Evolutionary conservation across 1,140 invertebrate species (phyloP), one percentile per base, ranked within the genome.

Genomic region (Euwallacea fornicatus): DNA sequence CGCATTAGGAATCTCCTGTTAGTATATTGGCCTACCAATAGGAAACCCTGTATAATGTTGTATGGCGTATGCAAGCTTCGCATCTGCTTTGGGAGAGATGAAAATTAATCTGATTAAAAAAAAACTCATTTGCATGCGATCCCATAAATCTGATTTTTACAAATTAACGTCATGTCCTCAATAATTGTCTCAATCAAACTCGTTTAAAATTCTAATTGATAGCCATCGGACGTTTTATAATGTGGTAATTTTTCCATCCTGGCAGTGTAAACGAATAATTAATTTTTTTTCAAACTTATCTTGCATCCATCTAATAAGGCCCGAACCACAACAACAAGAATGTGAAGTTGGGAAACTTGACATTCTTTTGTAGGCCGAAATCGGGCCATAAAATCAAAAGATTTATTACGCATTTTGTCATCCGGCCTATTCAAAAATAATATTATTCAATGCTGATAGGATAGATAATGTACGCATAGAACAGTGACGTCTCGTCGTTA

Each of bases 361-460:
- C 65, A 67, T 67, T 72, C 70, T 72, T 72, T 72, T 72, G 70
- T 72, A 44, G 64, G 50, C 55, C 64, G 54, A 65, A 65, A 58
- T 59, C 62, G 58, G 67, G 56, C 53, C 42, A 63, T 16, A 42
- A 58, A 64, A 60, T 63, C 70, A 21, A 47, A 55, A 66, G 64
- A 72, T 72, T 72, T 66, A 72, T 66, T 67, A 66, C 58, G 58
- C 70, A 71, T 66, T 70, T 71, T 71, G 69, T 71, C 69, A 61
- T 64, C 69, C 63, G 55, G 50, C 58, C 69, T 47, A 71, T 71
- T 71, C 60, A 66, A 47, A 7, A 10, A 56, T 46, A 41, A 42
- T 65, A 58, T 62, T 69, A 69, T 69, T 53, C 13, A 13, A 62
- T 63, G 47, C 58, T 62, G 59, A 62, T 61, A 53, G 55, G 43